Evolutionary conservation across 2,797 vertebrate genomes (phyloP), one percentile per base, ranked within the genome.

Genomic region (Crenuchus spilurus): DNA sequence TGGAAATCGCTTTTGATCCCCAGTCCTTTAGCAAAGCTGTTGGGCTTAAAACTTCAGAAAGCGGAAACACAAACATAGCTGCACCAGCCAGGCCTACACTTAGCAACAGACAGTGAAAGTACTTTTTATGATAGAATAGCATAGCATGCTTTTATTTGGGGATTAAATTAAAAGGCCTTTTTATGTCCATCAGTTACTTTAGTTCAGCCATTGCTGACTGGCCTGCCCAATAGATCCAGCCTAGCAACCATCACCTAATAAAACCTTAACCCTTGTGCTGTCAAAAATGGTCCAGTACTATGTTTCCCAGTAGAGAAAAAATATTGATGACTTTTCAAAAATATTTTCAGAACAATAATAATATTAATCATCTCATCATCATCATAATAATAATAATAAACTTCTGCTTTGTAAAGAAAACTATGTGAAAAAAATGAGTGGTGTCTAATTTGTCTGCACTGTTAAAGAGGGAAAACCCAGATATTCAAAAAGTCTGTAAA

Each of bases 1-100:
- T 83, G 78, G 72, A 70, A 85, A 70, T 72, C 46, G 77, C 49
- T 63, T 87, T 84, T 87, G 84, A 87, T 86, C 78, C 81, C 20
- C 24, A 68, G 28, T 68, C 31, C 46, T 60, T 22, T 14, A 61
- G 44, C 39, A 48, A 46, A 72, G 66, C 64, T 33, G 22, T 7
- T 30, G 31, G 16, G 30, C 46, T 48, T 28, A 57, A 69, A 78
- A 48, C 4, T 16, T 20, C 11, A 54, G 28, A 31, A 26, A 35
- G 42, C 13, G 10, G 33, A 49, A 49, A 54, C 39, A 57, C 41
- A 60, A 68, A 16, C 44, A 63, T 33, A 68, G 48, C 22, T 61
- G 28, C n/a, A 5, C 31, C 64, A 68, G n/a, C 60, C n/a, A 65
- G 42, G 28, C 62, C 42, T 65, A 4, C n/a, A 49, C 26, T 65